Conservation (phyloP, 2,797 vertebrate species). For the Enteromius radiatus region DNA sequence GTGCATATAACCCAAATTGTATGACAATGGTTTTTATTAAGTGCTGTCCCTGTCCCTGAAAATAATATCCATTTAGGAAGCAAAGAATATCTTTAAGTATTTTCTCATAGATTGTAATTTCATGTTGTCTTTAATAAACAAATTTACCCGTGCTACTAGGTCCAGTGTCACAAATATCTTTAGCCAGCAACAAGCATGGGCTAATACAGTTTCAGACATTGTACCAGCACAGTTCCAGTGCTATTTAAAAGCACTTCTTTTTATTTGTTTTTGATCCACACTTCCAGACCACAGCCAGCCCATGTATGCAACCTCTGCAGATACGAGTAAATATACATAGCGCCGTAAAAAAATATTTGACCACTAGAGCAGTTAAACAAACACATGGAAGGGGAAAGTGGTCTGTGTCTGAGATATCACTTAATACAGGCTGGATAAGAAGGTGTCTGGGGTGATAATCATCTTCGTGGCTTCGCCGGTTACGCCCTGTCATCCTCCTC, state of each 20-base stretch:
- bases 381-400: conserved; percentile 55
- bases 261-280: conserved; percentile 27
- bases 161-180: not conserved
- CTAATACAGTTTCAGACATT: not conserved
- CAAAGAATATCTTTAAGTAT: not conserved
- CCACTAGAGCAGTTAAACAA: conserved; percentile 58
- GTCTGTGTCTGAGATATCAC: conserved; percentile 55
- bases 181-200: not conserved
- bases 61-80: not conserved
- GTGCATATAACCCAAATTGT: not conserved
- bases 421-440: conserved; percentile 33
- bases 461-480: conserved; percentile 38
- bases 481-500: conserved; percentile 39
- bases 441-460: conserved; percentile 40
- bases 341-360: conserved; percentile 54
- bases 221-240: not conserved
- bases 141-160: too few species aligned
- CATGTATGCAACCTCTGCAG: conserved; percentile 16
- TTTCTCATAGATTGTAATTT: not conserved
- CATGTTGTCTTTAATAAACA: too few species aligned
- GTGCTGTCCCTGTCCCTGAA: not conserved
- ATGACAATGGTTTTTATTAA: not conserved
- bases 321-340: conserved; percentile 57
- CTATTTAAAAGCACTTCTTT: conserved; percentile 2
- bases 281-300: conserved; percentile 27